phyloP scores from a whole-genome alignment of 2,113 vertebrate genomes.

The Cheirogaleus medius region DNA sequence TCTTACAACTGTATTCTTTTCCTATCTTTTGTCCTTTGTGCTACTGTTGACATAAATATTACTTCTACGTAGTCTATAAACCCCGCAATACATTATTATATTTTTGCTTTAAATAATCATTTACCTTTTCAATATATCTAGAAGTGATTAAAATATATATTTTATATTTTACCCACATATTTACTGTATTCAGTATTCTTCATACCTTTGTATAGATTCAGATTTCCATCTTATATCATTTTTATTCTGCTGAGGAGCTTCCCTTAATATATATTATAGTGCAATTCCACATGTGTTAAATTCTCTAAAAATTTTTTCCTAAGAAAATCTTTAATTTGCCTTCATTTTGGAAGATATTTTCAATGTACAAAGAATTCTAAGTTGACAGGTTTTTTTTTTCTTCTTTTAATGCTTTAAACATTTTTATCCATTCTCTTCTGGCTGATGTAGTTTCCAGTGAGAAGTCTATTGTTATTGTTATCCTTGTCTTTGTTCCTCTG shows the following conservation, averaged over 20 bases:
- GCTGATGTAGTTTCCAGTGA: not conserved
- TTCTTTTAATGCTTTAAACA: not conserved
- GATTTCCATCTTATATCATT: not conserved
- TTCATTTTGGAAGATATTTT: not conserved
- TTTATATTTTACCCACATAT: not conserved
- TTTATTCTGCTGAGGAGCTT: not conserved
- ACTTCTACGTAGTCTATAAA: not conserved
- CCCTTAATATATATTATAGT: not conserved
- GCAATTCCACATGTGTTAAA: not conserved
- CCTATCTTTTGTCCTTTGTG: not conserved
- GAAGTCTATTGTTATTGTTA: not conserved
- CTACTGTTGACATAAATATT: not conserved
- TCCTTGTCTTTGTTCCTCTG: not conserved
- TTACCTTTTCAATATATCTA: not conserved
- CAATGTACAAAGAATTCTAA: not conserved
- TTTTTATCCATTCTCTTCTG: not conserved
- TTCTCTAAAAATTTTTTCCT: not conserved
- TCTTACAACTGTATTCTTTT: not conserved
- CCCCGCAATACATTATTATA: not conserved
- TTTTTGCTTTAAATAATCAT: not conserved
- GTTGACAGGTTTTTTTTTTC: not conserved
- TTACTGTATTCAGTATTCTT: not conserved
- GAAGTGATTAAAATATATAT: not conserved
- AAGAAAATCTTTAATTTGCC: not conserved
- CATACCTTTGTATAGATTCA: not conserved